Conservation (phyloP, 2,797 vertebrate genomes). For the Acanthis flammea region DNA sequence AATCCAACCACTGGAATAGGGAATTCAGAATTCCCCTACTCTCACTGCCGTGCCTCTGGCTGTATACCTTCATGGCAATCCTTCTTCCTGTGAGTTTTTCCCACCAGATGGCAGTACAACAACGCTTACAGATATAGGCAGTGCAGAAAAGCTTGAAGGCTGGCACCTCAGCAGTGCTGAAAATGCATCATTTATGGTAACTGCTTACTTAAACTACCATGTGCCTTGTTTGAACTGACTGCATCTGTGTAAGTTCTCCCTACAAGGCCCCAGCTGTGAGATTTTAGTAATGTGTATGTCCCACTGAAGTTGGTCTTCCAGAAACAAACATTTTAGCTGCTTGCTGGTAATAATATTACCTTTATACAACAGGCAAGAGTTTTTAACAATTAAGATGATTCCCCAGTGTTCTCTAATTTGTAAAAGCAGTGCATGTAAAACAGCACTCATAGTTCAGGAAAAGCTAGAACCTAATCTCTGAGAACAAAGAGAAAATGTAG, state of each 20-base stretch:
- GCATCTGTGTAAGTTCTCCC: not conserved
- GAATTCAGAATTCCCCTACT: not conserved
- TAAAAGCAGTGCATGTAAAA: not conserved
- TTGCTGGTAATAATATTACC: not conserved
- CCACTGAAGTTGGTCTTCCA: constrained; percentile 1
- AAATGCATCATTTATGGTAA: constrained; percentile 44
- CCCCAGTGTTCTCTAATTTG: not conserved
- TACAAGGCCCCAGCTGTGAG: not conserved
- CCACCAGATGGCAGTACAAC: constrained; percentile 73
- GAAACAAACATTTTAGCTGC: not conserved
- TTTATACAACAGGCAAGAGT: not conserved
- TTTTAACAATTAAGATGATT: not conserved
- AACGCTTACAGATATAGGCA: not conserved
- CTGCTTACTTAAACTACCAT: constrained; percentile 24
- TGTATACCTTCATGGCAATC: rapidly evolving
- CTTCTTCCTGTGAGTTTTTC: not conserved
- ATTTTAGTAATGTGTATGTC: not conserved
- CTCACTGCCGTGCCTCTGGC: not conserved
- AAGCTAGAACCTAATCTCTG: not conserved
- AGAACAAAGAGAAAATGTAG: not conserved
- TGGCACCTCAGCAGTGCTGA: not conserved
- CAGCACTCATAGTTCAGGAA: not conserved
- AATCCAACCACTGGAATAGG: not conserved
- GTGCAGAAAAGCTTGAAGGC: not conserved
- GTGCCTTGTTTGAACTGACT: constrained; percentile 14